Evolutionary conservation across 2,113 vertebrate species (phyloP).

Genomic region (Hipposideros armiger): DNA sequence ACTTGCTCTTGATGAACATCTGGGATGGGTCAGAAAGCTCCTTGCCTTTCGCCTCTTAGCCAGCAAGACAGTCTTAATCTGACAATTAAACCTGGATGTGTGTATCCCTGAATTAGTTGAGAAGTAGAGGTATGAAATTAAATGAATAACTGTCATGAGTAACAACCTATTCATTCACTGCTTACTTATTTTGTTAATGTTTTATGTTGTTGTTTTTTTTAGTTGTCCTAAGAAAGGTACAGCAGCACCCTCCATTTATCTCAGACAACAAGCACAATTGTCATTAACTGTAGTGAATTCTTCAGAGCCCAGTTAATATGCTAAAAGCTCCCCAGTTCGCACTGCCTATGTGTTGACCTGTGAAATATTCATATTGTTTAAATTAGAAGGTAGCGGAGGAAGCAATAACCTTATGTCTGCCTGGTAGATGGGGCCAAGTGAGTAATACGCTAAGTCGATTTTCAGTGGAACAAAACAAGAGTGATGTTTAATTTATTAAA

Average conservation of each 20-base stretch:
- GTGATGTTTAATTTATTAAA: constrained; percentile 54
- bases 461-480: constrained; percentile 20
- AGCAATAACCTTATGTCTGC: constrained; percentile 54
- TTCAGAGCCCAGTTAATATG: constrained; percentile 65
- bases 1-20: not conserved
- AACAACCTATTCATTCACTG: constrained; percentile 10
- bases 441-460: constrained; percentile 68
- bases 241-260: constrained; percentile 58
- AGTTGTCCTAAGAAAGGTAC: constrained; percentile 51
- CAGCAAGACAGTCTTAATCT: not conserved
- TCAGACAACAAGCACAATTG: constrained; percentile 69
- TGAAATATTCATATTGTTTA: constrained; percentile 60
- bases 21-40: not conserved
- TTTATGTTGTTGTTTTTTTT: not conserved
- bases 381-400: constrained; percentile 69
- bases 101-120: not conserved
- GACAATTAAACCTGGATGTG: constrained; percentile 2
- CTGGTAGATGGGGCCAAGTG: constrained; percentile 30
- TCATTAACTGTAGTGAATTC: constrained; percentile 72
- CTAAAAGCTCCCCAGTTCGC: constrained; percentile 63
- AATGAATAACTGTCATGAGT: not conserved
- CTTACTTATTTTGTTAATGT: constrained; percentile 31
- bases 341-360: constrained; percentile 51
- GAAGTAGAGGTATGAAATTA: constrained; percentile 26
- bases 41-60: not conserved